Conservation (phyloP, 2,113 vertebrate genomes). For the Megaceryle torquata region DNA sequence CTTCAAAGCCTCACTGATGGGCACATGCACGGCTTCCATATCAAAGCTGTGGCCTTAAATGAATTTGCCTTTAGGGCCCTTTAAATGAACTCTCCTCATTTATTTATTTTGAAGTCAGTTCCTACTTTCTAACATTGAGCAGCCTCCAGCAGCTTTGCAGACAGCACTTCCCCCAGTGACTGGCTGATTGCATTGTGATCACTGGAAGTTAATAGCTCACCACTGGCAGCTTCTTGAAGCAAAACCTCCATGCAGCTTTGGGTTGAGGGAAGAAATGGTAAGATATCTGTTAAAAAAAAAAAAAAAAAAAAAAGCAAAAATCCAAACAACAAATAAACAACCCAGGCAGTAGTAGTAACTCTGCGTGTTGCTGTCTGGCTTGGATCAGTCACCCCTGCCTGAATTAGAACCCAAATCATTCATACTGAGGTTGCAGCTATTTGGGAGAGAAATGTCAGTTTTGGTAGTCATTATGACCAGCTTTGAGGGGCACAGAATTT, state of each 20-base stretch:
- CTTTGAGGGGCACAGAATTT: background rate
- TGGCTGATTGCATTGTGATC: background rate
- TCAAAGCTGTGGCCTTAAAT: background rate
- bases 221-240: background rate
- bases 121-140: slow-evolving; percentile 20
- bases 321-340: background rate
- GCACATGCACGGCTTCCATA: background rate
- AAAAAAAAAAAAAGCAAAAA: too few relatives aligned
- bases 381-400: background rate
- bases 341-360: background rate
- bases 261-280: background rate
- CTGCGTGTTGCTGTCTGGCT: background rate
- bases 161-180: background rate
- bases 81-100: slow-evolving; percentile 27
- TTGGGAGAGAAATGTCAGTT: background rate
- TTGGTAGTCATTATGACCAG: background rate
- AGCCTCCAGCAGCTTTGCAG: slow-evolving; percentile 9
- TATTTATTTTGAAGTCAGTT: slow-evolving; percentile 34
- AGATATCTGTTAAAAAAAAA: background rate
- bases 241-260: background rate
- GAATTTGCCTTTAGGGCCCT: slow-evolving; percentile 30
- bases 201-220: background rate
- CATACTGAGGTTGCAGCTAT: background rate
- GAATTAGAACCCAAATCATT: background rate
- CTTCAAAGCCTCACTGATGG: slow-evolving; percentile 25